A percentile compares a stretch with the other conserved stretches of the same genome.
Evolutionary conservation across 2,797 vertebrate genomes (phyloP).

Genomic region (Micrastur ruficollis): DNA sequence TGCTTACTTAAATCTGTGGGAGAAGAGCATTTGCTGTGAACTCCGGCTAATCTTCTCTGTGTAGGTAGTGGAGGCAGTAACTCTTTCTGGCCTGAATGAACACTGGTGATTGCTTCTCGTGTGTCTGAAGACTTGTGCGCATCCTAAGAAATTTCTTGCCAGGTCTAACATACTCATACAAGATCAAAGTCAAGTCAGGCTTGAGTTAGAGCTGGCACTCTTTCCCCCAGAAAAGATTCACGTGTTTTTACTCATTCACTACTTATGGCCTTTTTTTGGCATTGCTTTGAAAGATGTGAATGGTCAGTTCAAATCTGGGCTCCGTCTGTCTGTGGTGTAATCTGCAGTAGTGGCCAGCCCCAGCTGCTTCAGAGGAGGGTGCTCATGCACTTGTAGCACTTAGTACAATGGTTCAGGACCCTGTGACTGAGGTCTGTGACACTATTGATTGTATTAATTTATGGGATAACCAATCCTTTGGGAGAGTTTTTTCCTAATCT

Average conservation of each 20-base stretch:
- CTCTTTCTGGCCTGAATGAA: neutral
- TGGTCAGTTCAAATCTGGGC: neutral
- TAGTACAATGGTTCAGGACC: neutral
- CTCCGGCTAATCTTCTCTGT: neutral
- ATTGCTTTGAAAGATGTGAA: neutral
- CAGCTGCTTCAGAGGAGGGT: neutral
- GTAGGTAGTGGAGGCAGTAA: neutral
- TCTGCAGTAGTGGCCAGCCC: neutral
- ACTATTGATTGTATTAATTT: neutral
- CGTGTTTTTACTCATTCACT: neutral
- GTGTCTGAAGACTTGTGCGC: neutral
- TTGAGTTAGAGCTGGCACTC: neutral
- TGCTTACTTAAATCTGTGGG: neutral
- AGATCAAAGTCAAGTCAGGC: neutral
- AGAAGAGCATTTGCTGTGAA: neutral
- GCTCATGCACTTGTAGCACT: neutral
- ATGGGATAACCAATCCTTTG: neutral
- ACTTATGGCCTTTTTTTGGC: neutral
- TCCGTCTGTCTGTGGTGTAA: neutral
- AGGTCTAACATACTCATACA: neutral
- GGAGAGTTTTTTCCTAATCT: slow-evolving; percentile 19
- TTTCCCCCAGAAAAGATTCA: neutral
- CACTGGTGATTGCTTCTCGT: neutral
- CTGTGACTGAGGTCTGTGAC: neutral
- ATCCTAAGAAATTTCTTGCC: neutral